Evolutionary conservation across 2,113 vertebrate species (phyloP).

Genomic region (Reinhardtius hippoglossoides): DNA sequence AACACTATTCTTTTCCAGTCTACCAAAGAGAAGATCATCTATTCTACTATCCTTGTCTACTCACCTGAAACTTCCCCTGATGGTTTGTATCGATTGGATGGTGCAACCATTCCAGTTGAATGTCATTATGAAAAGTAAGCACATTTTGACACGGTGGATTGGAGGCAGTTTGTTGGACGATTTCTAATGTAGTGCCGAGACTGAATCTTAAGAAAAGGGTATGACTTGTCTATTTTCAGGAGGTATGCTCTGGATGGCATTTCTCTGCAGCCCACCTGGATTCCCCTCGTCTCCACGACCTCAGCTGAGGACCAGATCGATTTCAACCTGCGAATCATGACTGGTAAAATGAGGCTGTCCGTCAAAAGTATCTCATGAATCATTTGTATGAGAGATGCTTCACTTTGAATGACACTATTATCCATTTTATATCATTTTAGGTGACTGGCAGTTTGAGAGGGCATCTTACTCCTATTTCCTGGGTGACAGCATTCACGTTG

Average conservation of each 20-base stretch:
- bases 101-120: slow-evolving; percentile 68
- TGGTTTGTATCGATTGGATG: slow-evolving; percentile 65
- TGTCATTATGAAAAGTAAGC: slow-evolving; percentile 78
- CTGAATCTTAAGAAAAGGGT: background rate
- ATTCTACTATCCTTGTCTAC: slow-evolving; percentile 74
- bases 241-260: slow-evolving; percentile 57
- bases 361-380: too few relatives aligned
- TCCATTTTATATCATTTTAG: slow-evolving; percentile 24
- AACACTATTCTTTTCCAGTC: slow-evolving; percentile 54
- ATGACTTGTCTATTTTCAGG: slow-evolving; percentile 44
- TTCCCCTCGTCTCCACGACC: slow-evolving; percentile 27
- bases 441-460: slow-evolving; percentile 68
- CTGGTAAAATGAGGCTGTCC: slow-evolving; percentile 46
- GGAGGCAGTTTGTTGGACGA: too few relatives aligned
- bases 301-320: slow-evolving; percentile 59
- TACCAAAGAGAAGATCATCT: slow-evolving; percentile 69
- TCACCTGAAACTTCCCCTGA: slow-evolving; percentile 63
- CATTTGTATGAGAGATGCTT: too few relatives aligned
- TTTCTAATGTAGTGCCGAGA: background rate
- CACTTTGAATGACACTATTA: too few relatives aligned
- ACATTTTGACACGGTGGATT: background rate
- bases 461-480: slow-evolving; percentile 64
- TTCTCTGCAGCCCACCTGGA: slow-evolving; percentile 70
- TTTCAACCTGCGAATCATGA: slow-evolving; percentile 74
- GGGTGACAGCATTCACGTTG: slow-evolving; percentile 71